phyloP scores from a whole-genome alignment of 2,888 invertebrate genomes.

The Pycnomerus fuliginosus region DNA sequence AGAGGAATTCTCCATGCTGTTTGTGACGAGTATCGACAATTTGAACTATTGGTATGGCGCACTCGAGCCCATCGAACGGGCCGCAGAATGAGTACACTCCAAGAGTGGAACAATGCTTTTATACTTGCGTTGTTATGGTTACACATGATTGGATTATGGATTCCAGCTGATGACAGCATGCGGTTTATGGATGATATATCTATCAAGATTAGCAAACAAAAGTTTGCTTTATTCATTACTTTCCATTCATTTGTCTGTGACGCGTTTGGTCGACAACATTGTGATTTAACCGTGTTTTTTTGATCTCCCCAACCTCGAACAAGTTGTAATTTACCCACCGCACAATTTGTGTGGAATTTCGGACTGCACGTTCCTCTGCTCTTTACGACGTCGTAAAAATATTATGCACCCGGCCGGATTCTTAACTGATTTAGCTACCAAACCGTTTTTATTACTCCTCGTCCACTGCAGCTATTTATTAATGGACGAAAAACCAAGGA shows the following conservation, averaged over 20 bases:
- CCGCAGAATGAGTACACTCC: slow-evolving; percentile 20
- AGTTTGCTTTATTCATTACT: slow-evolving; percentile 17
- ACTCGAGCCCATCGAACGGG: slow-evolving; percentile 1
- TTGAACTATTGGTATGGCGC: slow-evolving; percentile 8
- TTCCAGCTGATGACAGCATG: slow-evolving; percentile 15
- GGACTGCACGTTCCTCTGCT: slow-evolving; percentile 27
- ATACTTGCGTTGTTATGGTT: slow-evolving; percentile 26
- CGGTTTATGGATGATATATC: slow-evolving; percentile 19
- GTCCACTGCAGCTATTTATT: not conserved
- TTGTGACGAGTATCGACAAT: slow-evolving; percentile 8
- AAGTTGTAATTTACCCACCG: slow-evolving; percentile 15
- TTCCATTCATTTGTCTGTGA: slow-evolving; percentile 11
- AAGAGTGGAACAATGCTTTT: slow-evolving; percentile 20
- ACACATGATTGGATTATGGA: slow-evolving; percentile 23
- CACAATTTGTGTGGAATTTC: slow-evolving; percentile 23
- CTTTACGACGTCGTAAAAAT: slow-evolving; percentile 29
- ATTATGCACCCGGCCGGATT: slow-evolving; percentile 25
- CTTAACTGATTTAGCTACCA: slow-evolving; percentile 16
- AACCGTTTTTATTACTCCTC: slow-evolving; percentile 5
- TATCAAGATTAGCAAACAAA: slow-evolving; percentile 13
- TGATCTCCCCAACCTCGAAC: slow-evolving; percentile 8
- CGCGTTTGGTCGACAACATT: slow-evolving; percentile 11
- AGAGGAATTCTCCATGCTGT: too few species aligned
- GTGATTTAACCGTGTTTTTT: slow-evolving; percentile 7
- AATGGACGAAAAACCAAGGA: too few species aligned